A percentile compares a stretch with the other conserved stretches of the same genome.
Conservation (phyloP, 1,140 invertebrate species). For the Drosophila micromelanica region DNA sequence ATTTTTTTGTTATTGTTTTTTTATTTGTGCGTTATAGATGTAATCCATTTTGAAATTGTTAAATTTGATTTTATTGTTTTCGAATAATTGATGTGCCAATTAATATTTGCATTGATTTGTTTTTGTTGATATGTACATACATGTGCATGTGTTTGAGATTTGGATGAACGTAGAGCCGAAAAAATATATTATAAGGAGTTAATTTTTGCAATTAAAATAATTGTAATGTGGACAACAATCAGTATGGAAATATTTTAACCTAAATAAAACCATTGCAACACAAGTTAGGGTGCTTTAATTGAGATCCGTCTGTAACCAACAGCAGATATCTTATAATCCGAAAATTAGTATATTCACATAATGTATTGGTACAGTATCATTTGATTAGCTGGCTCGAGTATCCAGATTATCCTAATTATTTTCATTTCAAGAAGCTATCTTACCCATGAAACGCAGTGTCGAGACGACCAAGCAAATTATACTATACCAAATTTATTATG, state of each 20-base stretch:
- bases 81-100: slow-evolving; percentile 38
- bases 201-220: slow-evolving; percentile 23
- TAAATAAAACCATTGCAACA: neutral
- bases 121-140: slow-evolving; percentile 17
- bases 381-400: no score
- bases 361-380: no score
- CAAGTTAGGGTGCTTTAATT: slow-evolving; percentile 20
- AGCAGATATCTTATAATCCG: neutral
- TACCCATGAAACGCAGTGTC: no score
- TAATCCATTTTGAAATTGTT: neutral
- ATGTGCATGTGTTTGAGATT: slow-evolving; percentile 40
- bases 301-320: neutral
- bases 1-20: neutral
- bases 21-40: neutral
- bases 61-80: slow-evolving; percentile 3
- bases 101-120: slow-evolving; percentile 15
- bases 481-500: no score
- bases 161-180: slow-evolving; percentile 28
- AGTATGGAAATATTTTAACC: neutral
- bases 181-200: slow-evolving; percentile 40
- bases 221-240: neutral
- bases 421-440: no score
- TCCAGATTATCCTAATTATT: no score
- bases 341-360: neutral
- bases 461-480: no score